Evolutionary conservation across 2,888 invertebrate genomes (phyloP), one percentile per base, ranked within the genome.

Genomic region (Hypomecis atomaria): DNA sequence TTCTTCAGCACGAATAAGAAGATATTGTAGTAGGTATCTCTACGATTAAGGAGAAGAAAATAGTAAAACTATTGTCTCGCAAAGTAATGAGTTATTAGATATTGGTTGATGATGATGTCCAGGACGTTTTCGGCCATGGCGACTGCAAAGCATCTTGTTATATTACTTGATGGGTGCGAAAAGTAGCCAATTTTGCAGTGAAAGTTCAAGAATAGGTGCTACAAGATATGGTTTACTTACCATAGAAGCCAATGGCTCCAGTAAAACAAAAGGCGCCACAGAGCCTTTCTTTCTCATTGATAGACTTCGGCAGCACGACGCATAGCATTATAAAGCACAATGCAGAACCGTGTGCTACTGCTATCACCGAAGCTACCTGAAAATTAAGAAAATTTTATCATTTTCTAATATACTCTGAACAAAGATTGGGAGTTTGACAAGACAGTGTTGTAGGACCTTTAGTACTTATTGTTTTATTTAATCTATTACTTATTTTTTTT

Each of bases 231-330:
- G 34, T 9, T 23, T 45, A 75, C 88, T 90, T 83, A 94, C 94
- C 93, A 68, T 94, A 93, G 77, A 94, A 94, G 50, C 94, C 94
- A 40, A 91, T 66, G 8, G 94, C 91, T 23, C 94, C 94, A 33
- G 90, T 78, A 56, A 93, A 83, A 65, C 94, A 94, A 73, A 94
- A 88, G 0, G 82, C 77, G 1, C 87, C 85, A 64, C 90, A 89
- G 10, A 93, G 73, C 36, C 88, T 79, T 3, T 87, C 81, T 68
- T 89, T 90, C 68, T 89, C 88, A 62, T 91, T 90, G 55, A 89
- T 82, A 1, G 87, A 81, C 59, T 86, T 85, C 0, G 93, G 90
- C 62, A 93, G 75, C 55, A 87, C 84, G n/a, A 89, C 81, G 68
- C 89, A 89, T 37, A 93, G 76, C 77, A 87, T 81, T 52, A 91